Percentiles rank a stretch among this genome's conserved stretches.
These are phyloP conservation scores for Mesaphorura yosii DNA, from an alignment of 1,140 invertebrate species.

Conservation along the genomic window DNA sequence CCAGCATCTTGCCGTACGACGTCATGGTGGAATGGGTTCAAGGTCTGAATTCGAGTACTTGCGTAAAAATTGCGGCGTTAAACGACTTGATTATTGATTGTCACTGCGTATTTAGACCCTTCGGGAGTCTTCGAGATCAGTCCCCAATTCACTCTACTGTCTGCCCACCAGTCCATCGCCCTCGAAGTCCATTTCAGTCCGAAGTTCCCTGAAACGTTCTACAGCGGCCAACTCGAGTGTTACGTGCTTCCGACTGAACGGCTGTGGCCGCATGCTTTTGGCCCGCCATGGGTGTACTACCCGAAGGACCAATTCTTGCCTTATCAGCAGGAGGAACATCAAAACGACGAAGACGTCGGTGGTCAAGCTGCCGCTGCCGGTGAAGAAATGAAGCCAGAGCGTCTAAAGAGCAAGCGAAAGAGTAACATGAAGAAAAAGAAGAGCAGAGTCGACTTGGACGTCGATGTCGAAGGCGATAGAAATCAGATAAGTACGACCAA, in stretches of 20 bases:
- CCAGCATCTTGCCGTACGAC: constrained; percentile 6
- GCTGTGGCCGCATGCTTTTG: constrained; percentile 5
- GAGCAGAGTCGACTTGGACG: neutral
- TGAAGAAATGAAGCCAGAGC: neutral
- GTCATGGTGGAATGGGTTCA: constrained; percentile 10
- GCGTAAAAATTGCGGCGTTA: too few species aligned
- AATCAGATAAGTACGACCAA: neutral
- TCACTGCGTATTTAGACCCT: too few species aligned
- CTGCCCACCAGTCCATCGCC: neutral
- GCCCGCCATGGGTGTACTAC: constrained; percentile 14
- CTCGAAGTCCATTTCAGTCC: constrained; percentile 6
- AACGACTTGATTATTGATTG: too few species aligned
- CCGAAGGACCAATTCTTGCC: too few species aligned
- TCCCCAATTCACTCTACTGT: neutral
- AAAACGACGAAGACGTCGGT: too few species aligned
- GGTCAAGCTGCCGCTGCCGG: neutral
- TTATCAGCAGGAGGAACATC: too few species aligned
- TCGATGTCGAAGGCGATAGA: neutral
- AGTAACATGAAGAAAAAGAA: neutral
- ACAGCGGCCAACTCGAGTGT: constrained; percentile 13
- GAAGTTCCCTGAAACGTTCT: constrained; percentile 12
- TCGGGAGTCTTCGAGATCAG: constrained; percentile 1
- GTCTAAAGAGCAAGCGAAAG: neutral
- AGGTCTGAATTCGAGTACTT: too few species aligned
- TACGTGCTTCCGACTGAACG: constrained; percentile 9